Conservation (phyloP, 92 coral and sea anemone species). For the Ricordea florida region DNA sequence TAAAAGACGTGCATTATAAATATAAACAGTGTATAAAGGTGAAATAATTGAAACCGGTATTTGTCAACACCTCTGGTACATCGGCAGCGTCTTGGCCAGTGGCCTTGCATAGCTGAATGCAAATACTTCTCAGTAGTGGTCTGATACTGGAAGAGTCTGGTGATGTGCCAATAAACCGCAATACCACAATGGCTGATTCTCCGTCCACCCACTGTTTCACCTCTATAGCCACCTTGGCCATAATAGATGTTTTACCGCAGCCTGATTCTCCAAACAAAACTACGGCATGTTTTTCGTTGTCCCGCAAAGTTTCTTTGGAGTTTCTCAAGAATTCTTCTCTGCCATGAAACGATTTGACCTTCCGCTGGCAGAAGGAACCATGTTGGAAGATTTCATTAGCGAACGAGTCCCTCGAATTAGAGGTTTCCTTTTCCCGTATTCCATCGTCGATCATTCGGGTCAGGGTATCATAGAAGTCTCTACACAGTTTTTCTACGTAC, state of each 20-base stretch:
- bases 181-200: slow-evolving; percentile 63
- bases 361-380: slow-evolving; percentile 85
- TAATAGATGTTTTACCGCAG: slow-evolving; percentile 93
- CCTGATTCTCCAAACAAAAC: slow-evolving; percentile 93
- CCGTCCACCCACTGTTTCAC: slow-evolving; percentile 81
- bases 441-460: slow-evolving; percentile 78
- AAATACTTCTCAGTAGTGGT: slow-evolving; percentile 76
- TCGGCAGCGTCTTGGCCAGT: slow-evolving; percentile 68
- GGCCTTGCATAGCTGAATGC: slow-evolving; percentile 83
- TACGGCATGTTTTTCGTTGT: slow-evolving; percentile 60
- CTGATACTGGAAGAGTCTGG: slow-evolving; percentile 91
- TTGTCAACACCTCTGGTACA: slow-evolving; percentile 96
- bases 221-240: slow-evolving; percentile 85
- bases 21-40: too few relatives aligned
- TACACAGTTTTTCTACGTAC: slow-evolving; percentile 77
- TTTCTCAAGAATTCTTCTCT: slow-evolving; percentile 68
- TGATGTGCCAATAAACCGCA: slow-evolving; percentile 92
- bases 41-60: too few relatives aligned
- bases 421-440: slow-evolving; percentile 67
- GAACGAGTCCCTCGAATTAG: slow-evolving; percentile 69
- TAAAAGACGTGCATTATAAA: too few relatives aligned
- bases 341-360: slow-evolving; percentile 84
- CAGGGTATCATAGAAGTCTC: slow-evolving; percentile 73
- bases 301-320: slow-evolving; percentile 45
- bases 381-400: slow-evolving; percentile 94